phyloP scores from a whole-genome alignment of 2,797 vertebrate genomes.

The Onychomys arenicola region DNA sequence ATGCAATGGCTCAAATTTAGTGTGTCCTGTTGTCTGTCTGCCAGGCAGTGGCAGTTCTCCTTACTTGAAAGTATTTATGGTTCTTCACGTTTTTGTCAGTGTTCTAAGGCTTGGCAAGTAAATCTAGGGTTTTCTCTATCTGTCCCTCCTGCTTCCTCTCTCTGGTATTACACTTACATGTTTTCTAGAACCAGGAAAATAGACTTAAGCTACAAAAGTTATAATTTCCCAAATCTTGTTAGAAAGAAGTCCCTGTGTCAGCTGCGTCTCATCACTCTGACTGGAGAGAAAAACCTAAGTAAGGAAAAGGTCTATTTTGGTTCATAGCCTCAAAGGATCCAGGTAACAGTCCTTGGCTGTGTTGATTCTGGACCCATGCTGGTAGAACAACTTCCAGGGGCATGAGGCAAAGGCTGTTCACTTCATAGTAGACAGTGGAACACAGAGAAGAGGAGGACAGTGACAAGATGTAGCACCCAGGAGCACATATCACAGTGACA shows the following conservation, averaged over 20 bases:
- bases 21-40: not conserved
- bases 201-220: not conserved
- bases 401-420: not conserved
- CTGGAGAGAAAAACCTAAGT: not conserved
- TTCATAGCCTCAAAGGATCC: not conserved
- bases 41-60: not conserved
- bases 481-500: not conserved
- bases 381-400: not conserved
- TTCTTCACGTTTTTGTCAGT: not conserved
- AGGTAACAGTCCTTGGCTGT: not conserved
- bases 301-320: not conserved
- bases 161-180: not conserved
- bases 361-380: not conserved
- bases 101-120: not conserved
- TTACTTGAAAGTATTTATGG: not conserved
- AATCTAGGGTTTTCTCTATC: not conserved
- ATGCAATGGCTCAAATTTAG: not conserved
- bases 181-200: not conserved
- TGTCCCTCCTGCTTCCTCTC: too few species aligned
- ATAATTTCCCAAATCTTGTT: constrained; percentile 4
- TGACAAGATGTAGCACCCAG: not conserved
- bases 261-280: not conserved
- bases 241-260: not conserved
- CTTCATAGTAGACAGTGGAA: not conserved
- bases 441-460: not conserved